Percentiles rank a stretch among this genome's conserved stretches.
phyloP scores from a whole-genome alignment of 2,888 invertebrate species.

The Psylliodes chrysocephalus region DNA sequence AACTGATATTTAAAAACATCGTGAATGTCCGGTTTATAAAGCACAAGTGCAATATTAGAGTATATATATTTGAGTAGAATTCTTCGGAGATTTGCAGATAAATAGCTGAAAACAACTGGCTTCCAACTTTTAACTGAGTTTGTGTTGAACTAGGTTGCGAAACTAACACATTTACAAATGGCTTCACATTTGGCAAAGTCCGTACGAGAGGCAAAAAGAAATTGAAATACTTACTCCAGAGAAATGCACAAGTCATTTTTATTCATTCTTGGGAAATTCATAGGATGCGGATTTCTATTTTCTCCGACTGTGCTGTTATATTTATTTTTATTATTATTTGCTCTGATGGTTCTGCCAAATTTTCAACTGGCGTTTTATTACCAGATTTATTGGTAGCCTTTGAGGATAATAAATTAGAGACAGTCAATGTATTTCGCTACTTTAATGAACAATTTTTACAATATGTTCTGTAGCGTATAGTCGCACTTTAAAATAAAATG shows the following conservation, averaged over 20 bases:
- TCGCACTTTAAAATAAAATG: too few species aligned
- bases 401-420: too few species aligned
- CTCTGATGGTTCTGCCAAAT: conserved; percentile 5
- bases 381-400: too few species aligned
- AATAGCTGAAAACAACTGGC: conserved; percentile 12
- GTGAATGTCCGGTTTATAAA: not conserved
- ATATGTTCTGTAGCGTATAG: too few species aligned
- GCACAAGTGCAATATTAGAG: not conserved
- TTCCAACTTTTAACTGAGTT: conserved; percentile 37
- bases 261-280: conserved; percentile 37
- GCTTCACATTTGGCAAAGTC: conserved; percentile 46
- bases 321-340: conserved; percentile 35
- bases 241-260: conserved; percentile 44
- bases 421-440: too few species aligned
- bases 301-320: conserved; percentile 31
- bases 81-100: conserved; percentile 7
- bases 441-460: too few species aligned
- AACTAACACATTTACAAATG: conserved; percentile 45
- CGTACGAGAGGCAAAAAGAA: conserved; percentile 26
- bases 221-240: conserved; percentile 37
- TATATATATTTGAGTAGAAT: conserved; percentile 10
- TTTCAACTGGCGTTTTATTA: not conserved
- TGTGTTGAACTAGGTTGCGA: conserved; percentile 46
- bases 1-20: too few species aligned
- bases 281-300: conserved; percentile 28